Evolutionary conservation across 2,797 vertebrate species (phyloP), one percentile per base, ranked within the genome.

Genomic region (Benthosema pterotum): DNA sequence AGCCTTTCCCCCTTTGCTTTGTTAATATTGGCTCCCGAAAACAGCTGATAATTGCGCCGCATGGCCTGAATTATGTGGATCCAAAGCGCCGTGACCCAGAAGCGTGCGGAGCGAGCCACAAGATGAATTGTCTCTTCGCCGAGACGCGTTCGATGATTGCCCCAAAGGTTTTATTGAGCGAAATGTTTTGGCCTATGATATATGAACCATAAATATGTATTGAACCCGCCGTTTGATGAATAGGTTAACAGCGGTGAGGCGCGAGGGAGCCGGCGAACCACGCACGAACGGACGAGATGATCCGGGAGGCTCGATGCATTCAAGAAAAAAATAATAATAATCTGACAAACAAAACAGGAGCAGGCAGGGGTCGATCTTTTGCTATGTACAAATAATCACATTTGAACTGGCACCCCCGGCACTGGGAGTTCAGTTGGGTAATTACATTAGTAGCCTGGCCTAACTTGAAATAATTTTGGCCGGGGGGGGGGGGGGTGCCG

Each of bases 151-250:
- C 65, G 73, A 58, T 76, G 79, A 83, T 76, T 76, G 59, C 52
- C 28, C 69, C 71, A 72, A 83, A 85, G 85, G 68, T 81, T 84
- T 79, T 85, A 89, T 80, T 78, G 81, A 85, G 75, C 74, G 59
- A 82, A 87, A 82, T 69, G 70, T 80, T 80, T 84, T 77, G 61
- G 68, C 54, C 51, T 57, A 28, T 83, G 84, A 90, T 87, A 77
- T 82, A 85, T 84, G 83, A 74, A 69, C 65, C 60, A 75, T 82
- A 77, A 84, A 81, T 79, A 67, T 67, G 62, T 72, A 84, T 79
- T 82, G 79, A 89, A 67, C 75, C 51, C 57, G 28, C 15, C 42
- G 52, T 54, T 70, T 80, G 77, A 87, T 79, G 67, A 75, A 83
- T 78, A 70, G 62, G 46, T 71, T 74, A 74, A 73, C 50, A 57